Percentiles rank a stretch among this genome's conserved stretches.
These are phyloP conservation scores for Accipiter virgatus DNA, from an alignment of 2,113 vertebrate species.

Conservation along the genomic window DNA sequence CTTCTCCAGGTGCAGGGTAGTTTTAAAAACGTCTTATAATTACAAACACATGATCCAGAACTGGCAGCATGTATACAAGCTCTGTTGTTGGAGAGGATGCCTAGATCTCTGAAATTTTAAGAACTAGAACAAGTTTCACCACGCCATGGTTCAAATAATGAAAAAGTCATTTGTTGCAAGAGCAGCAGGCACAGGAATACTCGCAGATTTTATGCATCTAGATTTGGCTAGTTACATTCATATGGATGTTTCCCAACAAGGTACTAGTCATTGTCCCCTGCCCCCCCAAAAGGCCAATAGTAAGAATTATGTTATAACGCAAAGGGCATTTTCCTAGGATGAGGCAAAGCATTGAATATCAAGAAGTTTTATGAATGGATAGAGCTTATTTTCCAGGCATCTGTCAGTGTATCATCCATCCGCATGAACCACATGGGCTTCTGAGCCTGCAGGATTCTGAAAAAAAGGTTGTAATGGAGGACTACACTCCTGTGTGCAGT, in stretches of 20 bases:
- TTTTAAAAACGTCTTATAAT: background rate
- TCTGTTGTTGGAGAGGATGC: background rate
- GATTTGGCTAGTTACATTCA: background rate
- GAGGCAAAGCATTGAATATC: background rate
- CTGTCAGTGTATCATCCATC: background rate
- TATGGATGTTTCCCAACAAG: background rate
- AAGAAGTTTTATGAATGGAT: background rate
- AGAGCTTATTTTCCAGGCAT: background rate
- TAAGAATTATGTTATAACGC: background rate
- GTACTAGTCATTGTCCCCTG: too few species aligned
- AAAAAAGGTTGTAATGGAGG: background rate
- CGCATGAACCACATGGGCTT: background rate
- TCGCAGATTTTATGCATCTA: background rate
- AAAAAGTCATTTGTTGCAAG: background rate
- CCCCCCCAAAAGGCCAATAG: background rate
- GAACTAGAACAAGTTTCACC: background rate
- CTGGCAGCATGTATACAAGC: background rate
- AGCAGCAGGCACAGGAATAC: background rate
- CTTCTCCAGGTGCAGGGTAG: background rate
- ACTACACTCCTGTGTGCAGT: background rate
- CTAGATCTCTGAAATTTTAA: background rate
- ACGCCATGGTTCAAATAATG: background rate
- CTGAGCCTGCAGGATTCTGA: background rate
- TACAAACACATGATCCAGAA: background rate
- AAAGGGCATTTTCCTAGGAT: background rate